These are phyloP conservation scores for Pachymerium ferrugineum DNA, from an alignment of 2,888 invertebrate species.

Conservation along the genomic window DNA sequence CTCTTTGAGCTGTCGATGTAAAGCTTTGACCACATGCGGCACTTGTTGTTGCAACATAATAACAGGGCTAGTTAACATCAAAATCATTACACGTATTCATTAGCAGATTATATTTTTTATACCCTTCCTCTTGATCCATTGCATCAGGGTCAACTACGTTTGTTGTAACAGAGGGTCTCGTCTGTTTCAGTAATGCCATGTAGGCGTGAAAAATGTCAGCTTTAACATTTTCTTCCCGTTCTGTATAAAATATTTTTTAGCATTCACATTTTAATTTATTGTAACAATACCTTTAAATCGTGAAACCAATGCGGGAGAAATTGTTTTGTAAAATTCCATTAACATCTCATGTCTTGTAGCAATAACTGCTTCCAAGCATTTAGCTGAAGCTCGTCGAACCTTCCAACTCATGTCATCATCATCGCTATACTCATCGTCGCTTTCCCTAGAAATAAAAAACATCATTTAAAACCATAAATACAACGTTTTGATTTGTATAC, in stretches of 20 bases:
- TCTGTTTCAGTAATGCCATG: conserved; percentile 84
- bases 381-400: conserved; percentile 86
- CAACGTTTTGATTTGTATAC: conserved; percentile 39
- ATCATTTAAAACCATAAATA: neutral
- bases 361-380: conserved; percentile 93
- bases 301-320: conserved; percentile 85
- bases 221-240: conserved; percentile 98
- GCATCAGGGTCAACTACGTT: conserved; percentile 45
- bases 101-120: conserved; percentile 33
- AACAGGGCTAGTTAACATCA: conserved; percentile 44
- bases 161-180: conserved; percentile 60
- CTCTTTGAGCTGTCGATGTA: conserved; percentile 77
- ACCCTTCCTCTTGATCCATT: conserved; percentile 50
- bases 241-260: conserved; percentile 50
- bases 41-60: conserved; percentile 55
- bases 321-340: conserved; percentile 75
- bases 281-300: conserved; percentile 75
- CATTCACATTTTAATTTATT: neutral
- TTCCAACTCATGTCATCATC: conserved; percentile 99
- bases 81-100: neutral
- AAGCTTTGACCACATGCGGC: conserved; percentile 74
- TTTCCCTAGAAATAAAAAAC: conserved; percentile 51
- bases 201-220: conserved; percentile 97
- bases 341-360: conserved; percentile 86
- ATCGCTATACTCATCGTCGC: conserved; percentile 93